Percentiles rank a stretch among this genome's conserved stretches.
phyloP scores from a whole-genome alignment of 2,797 vertebrate species.

The Oryzias dopingdopingensis region DNA sequence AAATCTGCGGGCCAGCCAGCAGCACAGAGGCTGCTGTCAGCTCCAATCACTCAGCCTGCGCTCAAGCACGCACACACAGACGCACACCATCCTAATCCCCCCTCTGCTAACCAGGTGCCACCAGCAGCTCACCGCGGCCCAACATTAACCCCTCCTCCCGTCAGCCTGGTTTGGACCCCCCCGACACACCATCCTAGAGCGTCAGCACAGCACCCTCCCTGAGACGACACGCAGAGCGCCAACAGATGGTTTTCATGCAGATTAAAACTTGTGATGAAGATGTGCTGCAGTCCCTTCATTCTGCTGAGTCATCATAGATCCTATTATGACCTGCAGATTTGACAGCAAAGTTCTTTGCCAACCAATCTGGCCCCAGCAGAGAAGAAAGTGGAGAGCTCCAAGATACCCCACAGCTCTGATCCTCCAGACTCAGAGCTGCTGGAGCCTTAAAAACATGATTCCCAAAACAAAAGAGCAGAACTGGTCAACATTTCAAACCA shows the following conservation, averaged over 20 bases:
- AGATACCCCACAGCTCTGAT: neutral
- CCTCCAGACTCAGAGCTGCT: too few relatives aligned
- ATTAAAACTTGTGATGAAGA: conserved; percentile 10
- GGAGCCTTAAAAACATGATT: too few relatives aligned
- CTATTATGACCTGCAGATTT: conserved; percentile 15
- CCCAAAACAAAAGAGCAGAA: too few relatives aligned
- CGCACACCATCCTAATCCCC: conserved; percentile 51
- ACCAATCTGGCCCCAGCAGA: neutral
- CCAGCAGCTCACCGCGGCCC: conserved; percentile 46
- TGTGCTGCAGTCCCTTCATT: neutral
- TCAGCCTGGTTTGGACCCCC: conserved; percentile 20
- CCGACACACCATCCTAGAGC: neutral
- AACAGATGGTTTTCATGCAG: neutral
- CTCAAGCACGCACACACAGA: conserved; percentile 37
- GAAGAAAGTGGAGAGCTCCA: neutral
- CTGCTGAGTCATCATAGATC: conserved; percentile 27
- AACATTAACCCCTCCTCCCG: conserved; percentile 12
- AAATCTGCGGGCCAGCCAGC: conserved; percentile 80
- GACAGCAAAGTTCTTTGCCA: neutral
- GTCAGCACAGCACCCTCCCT: too few relatives aligned
- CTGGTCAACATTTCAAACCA: too few relatives aligned
- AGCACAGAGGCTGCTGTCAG: conserved; percentile 81
- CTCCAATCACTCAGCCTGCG: conserved; percentile 75
- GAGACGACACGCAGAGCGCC: too few relatives aligned
- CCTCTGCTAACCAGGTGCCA: conserved; percentile 64